These are phyloP conservation scores for Florisuga fusca DNA, from an alignment of 2,797 vertebrate genomes.

Conservation along the genomic window DNA sequence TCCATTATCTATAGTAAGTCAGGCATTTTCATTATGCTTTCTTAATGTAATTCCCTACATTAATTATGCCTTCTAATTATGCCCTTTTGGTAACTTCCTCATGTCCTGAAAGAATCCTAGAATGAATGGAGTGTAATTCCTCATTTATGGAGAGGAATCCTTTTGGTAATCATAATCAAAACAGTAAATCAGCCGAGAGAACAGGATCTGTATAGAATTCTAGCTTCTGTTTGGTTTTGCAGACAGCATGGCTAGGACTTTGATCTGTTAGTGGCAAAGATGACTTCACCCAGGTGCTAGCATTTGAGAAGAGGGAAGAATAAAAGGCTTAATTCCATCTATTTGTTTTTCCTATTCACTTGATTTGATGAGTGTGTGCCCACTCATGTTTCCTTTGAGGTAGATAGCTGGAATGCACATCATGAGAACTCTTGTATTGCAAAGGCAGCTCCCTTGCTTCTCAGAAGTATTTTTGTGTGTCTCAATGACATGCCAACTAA, in stretches of 20 bases:
- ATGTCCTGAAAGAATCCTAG: background rate
- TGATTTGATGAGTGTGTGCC: background rate
- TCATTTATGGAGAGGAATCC: background rate
- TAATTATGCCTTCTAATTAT: constrained; percentile 34
- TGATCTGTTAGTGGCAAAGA: background rate
- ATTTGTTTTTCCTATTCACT: background rate
- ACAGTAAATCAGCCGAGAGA: background rate
- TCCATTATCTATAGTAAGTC: background rate
- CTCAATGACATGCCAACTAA: background rate
- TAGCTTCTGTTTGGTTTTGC: background rate
- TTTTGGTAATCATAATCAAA: background rate
- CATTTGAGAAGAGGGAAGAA: background rate
- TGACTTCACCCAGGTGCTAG: background rate
- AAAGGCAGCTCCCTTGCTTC: background rate
- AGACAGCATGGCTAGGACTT: background rate
- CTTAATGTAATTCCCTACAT: background rate
- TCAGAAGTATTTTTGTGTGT: background rate
- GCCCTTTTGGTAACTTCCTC: background rate
- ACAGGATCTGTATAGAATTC: background rate
- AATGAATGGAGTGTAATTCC: constrained; percentile 16
- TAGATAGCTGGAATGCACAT: background rate
- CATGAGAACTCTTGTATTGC: background rate
- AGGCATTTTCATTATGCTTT: background rate
- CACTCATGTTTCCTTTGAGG: background rate
- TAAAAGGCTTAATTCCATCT: background rate